Conservation (phyloP, 2,888 invertebrate species). For the Drosophila pegasa region DNA sequence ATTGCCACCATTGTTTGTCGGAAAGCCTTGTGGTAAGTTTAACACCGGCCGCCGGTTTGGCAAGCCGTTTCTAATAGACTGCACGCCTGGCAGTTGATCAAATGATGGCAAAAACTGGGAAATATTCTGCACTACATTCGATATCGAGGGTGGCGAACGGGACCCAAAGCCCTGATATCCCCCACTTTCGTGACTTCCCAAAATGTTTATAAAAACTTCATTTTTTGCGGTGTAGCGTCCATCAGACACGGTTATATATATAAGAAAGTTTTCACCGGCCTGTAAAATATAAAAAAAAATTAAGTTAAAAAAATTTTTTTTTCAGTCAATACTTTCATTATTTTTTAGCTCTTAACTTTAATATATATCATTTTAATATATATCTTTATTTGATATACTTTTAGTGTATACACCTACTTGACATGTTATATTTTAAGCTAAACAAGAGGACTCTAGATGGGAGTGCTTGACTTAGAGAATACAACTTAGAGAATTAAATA, state of each 20-base stretch:
- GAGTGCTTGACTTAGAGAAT: too few species aligned
- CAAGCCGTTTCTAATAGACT: conserved; percentile 80
- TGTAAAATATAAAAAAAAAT: too few species aligned
- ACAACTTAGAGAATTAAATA: too few species aligned
- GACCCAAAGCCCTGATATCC: conserved; percentile 65
- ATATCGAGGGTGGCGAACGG: conserved; percentile 79
- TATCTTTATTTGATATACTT: too few species aligned
- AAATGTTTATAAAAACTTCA: conserved; percentile 89
- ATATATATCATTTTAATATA: too few species aligned
- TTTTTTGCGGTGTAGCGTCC: conserved; percentile 88
- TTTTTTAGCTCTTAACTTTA: too few species aligned
- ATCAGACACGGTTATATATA: conserved; percentile 89
- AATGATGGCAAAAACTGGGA: conserved; percentile 83
- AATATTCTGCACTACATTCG: conserved; percentile 81
- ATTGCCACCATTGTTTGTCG: conserved; percentile 48
- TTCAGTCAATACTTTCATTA: too few species aligned
- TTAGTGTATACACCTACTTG: too few species aligned
- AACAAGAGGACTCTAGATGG: too few species aligned
- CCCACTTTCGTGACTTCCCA: conserved; percentile 65
- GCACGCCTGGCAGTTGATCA: conserved; percentile 83
- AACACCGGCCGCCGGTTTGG: conserved; percentile 69
- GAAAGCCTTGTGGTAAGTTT: conserved; percentile 73
- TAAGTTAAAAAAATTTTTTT: too few species aligned
- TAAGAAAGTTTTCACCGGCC: conserved; percentile 88
- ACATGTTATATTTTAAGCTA: too few species aligned